Percentiles rank a stretch among this genome's conserved stretches.
Evolutionary conservation across 2,113 vertebrate genomes (phyloP).

Genomic region (Miniopterus natalensis): DNA sequence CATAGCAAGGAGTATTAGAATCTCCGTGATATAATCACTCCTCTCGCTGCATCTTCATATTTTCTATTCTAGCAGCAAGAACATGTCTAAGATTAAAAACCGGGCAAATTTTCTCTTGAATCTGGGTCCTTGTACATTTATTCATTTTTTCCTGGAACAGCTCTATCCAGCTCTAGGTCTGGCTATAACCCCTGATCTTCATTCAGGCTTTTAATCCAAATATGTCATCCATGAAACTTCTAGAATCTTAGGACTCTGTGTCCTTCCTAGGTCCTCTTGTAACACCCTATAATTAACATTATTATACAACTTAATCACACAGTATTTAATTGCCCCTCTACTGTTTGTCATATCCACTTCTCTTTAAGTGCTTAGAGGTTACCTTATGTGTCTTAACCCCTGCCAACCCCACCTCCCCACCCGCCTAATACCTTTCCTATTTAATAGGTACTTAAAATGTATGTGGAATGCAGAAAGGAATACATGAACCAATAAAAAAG

Average conservation of each 20-base stretch:
- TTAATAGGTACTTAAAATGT: neutral
- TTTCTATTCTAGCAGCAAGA: neutral
- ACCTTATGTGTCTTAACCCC: neutral
- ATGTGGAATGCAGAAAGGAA: neutral
- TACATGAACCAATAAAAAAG: neutral
- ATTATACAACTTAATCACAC: neutral
- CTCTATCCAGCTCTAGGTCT: neutral
- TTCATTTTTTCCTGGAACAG: neutral
- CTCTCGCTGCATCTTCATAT: neutral
- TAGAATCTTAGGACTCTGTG: neutral
- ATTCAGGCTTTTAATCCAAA: neutral
- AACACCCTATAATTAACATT: neutral
- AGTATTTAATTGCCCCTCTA: neutral
- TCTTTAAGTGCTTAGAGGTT: neutral
- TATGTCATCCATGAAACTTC: neutral
- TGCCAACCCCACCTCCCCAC: rapidly evolving
- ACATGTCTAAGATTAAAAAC: neutral
- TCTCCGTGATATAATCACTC: neutral
- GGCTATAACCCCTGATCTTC: neutral
- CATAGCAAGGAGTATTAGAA: neutral
- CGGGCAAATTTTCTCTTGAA: neutral
- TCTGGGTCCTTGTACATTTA: neutral
- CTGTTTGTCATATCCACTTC: neutral
- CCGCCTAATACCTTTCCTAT: neutral
- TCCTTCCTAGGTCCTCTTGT: neutral